Evolutionary conservation across 2,888 invertebrate species (phyloP).

Genomic region (Lysandra bellargus): DNA sequence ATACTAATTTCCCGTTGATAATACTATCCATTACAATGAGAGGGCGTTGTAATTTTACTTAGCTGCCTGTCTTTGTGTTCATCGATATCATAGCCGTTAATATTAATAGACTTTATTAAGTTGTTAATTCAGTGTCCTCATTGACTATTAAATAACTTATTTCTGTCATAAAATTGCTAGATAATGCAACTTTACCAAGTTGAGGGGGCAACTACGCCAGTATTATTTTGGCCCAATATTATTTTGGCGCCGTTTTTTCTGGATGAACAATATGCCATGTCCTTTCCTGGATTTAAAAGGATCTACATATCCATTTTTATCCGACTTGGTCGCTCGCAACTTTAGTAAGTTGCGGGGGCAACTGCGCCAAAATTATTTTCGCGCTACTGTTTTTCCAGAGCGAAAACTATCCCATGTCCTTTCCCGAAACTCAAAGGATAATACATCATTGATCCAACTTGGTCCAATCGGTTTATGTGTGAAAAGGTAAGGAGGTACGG

Average conservation of each 20-base stretch:
- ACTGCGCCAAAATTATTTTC: no score
- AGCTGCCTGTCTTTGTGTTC: constrained; percentile 5
- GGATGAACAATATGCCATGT: no score
- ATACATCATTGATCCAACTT: background rate
- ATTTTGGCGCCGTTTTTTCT: background rate
- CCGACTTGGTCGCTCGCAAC: no score
- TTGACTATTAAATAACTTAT: background rate
- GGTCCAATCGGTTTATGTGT: no score
- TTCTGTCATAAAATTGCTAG: background rate
- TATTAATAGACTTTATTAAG: background rate
- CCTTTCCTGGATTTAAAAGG: no score
- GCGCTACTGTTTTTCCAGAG: no score
- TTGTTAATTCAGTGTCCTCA: background rate
- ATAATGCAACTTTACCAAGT: no score
- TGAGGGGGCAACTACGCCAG: background rate
- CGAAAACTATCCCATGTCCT: no score
- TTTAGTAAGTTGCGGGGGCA: no score
- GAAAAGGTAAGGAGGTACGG: background rate
- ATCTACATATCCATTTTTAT: no score
- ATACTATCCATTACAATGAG: background rate
- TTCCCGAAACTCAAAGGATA: no score
- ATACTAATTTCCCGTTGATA: constrained; percentile 11
- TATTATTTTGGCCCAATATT: background rate
- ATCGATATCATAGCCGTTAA: background rate
- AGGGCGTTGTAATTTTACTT: constrained; percentile 11